Evolutionary conservation across 1,140 invertebrate species (phyloP), one percentile per base, ranked within the genome.

Genomic region (Bradynema listronoti): DNA sequence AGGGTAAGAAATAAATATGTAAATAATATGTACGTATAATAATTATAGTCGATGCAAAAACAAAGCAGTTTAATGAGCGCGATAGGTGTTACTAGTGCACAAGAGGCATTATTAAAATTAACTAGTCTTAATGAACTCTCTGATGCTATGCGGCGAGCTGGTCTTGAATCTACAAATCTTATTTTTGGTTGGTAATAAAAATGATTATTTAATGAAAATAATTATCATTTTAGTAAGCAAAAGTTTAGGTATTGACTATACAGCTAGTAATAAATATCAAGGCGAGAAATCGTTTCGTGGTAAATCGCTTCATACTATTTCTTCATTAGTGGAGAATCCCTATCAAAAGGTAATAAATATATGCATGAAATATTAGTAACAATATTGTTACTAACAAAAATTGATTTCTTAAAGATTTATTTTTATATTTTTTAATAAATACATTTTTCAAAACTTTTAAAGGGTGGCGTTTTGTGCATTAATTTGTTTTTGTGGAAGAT

Each of bases 241-340:
- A n/a, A n/a, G 80, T 19, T 71, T 80, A 53, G 82, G 81, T 0
- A 75, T 83, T 27, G 82, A 83, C 71, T 83, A 83, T 69, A 83
- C 81, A 22, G 82, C 82, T 24, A 81, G 80, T 59, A 83, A 83
- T 65, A 82, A 83, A 63, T 83, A 82, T 78, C 82, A 83, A 66
- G 82, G 82, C 16, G 68, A 82, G 30, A 78, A 79, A 46, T 81
- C 78, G 4, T 83, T 83, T 60, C 63, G 63, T 49, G 78, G 80
- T 9, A 69, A 79, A 16, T 78, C 78, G 56, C 63, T 82, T 4
- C 81, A 82, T 61, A 74, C 69, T 25, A 66, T 81, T 1, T 54
- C 57, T 14, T 56, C 71, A 1, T 57, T 67, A 3, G 63, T 71
- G 32, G 80, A 81, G 30, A 78, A 78, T 55, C 77, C 77, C 4